phyloP scores from a whole-genome alignment of 2,888 invertebrate species.

The Epirrhoe alternata region DNA sequence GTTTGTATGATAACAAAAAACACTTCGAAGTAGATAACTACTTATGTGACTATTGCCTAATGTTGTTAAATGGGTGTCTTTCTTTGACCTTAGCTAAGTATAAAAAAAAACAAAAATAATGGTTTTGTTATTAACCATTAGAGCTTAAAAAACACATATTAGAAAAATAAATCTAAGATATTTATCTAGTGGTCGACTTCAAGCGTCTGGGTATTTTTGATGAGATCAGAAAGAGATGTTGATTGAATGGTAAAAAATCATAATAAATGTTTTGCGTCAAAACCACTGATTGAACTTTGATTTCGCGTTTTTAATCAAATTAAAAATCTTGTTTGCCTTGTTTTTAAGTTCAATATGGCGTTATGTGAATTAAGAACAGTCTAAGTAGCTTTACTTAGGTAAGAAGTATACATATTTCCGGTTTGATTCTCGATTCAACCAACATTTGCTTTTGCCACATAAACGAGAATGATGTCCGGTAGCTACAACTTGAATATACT shows the following conservation, averaged over 20 bases:
- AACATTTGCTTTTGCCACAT: background rate
- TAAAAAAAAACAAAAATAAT: too few species aligned
- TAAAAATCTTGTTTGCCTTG: constrained; percentile 1
- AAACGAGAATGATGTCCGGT: too few species aligned
- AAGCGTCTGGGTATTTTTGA: constrained; percentile 9
- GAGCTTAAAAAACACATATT: too few species aligned
- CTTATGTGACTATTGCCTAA: too few species aligned
- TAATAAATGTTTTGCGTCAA: background rate
- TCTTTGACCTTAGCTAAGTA: too few species aligned
- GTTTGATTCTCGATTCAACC: background rate
- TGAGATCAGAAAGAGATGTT: background rate
- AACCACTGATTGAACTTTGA: background rate
- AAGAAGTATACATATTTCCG: too few species aligned
- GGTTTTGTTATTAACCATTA: too few species aligned
- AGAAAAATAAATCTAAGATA: too few species aligned
- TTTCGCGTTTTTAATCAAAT: background rate
- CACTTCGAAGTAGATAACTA: too few species aligned
- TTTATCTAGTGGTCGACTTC: background rate
- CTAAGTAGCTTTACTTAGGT: background rate
- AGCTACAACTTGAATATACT: too few species aligned
- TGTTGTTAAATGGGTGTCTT: too few species aligned
- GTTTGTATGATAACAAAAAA: too few species aligned
- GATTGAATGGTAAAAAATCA: background rate
- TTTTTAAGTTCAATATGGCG: constrained; percentile 1
- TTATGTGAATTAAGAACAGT: background rate